Conservation (phyloP, 2,113 vertebrate genomes). For the Drymodes brunneopygia region DNA sequence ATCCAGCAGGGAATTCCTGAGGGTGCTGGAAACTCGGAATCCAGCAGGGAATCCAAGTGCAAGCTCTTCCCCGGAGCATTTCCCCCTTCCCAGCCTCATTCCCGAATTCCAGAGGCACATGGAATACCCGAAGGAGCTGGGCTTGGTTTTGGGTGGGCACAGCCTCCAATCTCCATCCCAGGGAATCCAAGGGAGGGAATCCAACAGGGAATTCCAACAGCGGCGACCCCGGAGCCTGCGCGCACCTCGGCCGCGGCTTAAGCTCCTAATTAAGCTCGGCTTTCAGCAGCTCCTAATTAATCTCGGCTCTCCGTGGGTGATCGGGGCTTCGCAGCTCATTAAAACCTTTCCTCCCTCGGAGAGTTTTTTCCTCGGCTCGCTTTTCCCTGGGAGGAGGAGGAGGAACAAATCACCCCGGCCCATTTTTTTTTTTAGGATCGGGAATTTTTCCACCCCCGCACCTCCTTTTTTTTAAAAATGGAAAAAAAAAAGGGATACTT, state of each 20-base stretch:
- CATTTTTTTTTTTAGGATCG: background rate
- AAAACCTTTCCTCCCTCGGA: slow-evolving; percentile 25
- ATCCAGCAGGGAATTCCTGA: background rate
- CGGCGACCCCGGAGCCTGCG: background rate
- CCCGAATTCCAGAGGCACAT: fast-evolving
- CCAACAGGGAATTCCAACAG: background rate
- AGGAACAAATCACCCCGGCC: background rate
- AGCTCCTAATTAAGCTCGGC: background rate
- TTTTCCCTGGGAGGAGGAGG: background rate
- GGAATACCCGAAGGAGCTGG: background rate
- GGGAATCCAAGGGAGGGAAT: background rate
- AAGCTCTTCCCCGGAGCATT: background rate
- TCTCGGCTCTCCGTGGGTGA: background rate
- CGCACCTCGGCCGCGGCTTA: background rate
- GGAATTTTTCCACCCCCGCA: background rate
- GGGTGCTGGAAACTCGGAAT: background rate
- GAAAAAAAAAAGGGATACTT: background rate
- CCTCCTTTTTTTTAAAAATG: background rate
- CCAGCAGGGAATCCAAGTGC: background rate
- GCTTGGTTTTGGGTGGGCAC: fast-evolving
- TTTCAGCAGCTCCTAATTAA: slow-evolving; percentile 21
- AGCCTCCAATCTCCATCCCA: no score
- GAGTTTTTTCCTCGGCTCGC: background rate
- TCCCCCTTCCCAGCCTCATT: background rate
- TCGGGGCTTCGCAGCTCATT: background rate